Conservation (phyloP, 2,888 invertebrate species). For the Aleiodes alternator region DNA sequence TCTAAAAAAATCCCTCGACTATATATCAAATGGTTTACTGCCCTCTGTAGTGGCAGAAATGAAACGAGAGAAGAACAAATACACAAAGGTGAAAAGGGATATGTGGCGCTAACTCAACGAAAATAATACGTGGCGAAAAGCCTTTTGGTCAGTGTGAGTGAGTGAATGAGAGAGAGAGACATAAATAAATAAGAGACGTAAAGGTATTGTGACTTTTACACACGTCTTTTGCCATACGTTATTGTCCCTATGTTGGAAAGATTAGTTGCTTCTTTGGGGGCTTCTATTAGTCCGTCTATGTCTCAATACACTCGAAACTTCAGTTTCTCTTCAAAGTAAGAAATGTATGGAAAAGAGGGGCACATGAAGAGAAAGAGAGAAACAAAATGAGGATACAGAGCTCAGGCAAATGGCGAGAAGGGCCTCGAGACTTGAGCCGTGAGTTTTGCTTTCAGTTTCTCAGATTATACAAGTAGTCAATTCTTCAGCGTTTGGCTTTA, state of each 20-base stretch:
- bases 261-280: conserved; percentile 64
- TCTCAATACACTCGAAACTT: conserved; percentile 64
- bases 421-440: conserved; percentile 62
- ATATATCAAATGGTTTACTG: conserved; percentile 76
- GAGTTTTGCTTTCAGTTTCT: conserved; percentile 51
- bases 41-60: conserved; percentile 53
- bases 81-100: conserved; percentile 36
- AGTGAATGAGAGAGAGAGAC: neutral
- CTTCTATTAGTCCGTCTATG: conserved; percentile 66
- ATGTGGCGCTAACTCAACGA: conserved; percentile 38
- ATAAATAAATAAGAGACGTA: conserved; percentile 1
- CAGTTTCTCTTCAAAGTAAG: conserved; percentile 30
- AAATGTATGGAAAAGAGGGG: conserved; percentile 37
- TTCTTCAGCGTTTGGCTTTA: conserved; percentile 44
- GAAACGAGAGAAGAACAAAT: conserved; percentile 46
- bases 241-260: conserved; percentile 56
- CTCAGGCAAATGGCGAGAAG: conserved; percentile 57
- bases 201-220: conserved; percentile 47
- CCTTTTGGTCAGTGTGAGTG: neutral
- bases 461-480: conserved; percentile 54
- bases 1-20: conserved; percentile 75
- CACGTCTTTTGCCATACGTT: conserved; percentile 58
- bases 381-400: conserved; percentile 57
- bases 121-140: conserved; percentile 8
- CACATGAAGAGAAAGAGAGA: conserved; percentile 60